Base-by-base conservation (phyloP, 1,140 invertebrate species). In the Drosophila punjabiensis region DNA sequence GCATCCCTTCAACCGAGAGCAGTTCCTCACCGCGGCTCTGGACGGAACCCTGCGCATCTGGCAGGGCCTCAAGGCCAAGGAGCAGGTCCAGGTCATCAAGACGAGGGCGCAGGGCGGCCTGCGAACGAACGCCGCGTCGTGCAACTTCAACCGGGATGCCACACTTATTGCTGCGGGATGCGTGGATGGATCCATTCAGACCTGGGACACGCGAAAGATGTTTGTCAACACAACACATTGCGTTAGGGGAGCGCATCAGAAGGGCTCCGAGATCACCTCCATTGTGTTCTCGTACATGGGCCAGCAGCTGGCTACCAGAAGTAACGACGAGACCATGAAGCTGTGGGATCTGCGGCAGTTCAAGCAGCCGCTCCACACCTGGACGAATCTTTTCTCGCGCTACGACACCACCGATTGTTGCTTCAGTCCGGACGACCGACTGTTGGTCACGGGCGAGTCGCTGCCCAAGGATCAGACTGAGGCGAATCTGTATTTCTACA, bases 161-260 rank as follows among this genome's bases (percentile, higher is more conserved):
- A 96, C 97, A 63, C 95, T 97, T 0, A 96, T 99, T 20, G 97
- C 97, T 1, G 97, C 97, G 61, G 99, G 96, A 0, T 99, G 99
- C 92, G 95, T 96, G 32, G 99, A 99, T 94, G 99, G 99, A 3
- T 99, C 98, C 0, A 96, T 99, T 80, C 98, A 99, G 93, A 96
- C 99, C 93, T 99, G 99, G 99, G 99, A 99, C 93, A 96, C 98
- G 56, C 95, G 98, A 45, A 96, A 96, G 89, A 96, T 95, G 83
- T 96, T 95, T 80, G 96, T 97, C 0, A 98, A 98, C 86, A 98
- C 98, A 0, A 95, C 96, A 0, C 94, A 96, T 53, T 93, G 97
- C 35, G 94, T 98, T 3, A 94, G 98, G 69, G 95, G 95, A 60
- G 98, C 98, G 0, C 99, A 99, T 93, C 94, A 95, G 65, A 96